phyloP scores from a whole-genome alignment of 2,888 invertebrate species.

The Cynaeus angustus region DNA sequence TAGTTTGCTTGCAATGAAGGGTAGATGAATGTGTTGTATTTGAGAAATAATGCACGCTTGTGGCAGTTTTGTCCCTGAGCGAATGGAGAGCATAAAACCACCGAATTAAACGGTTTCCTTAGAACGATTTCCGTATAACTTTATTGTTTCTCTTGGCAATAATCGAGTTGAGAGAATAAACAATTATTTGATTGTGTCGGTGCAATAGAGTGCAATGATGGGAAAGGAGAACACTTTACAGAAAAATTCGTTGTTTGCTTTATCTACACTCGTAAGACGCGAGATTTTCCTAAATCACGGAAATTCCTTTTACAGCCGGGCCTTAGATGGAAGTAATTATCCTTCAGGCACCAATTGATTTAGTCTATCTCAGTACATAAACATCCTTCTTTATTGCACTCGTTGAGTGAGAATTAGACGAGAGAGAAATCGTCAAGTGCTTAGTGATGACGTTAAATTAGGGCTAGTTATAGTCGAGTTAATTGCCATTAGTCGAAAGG shows the following conservation, averaged over 20 bases:
- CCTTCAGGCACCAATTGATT: constrained; percentile 53
- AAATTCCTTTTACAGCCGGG: constrained; percentile 49
- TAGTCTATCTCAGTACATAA: constrained; percentile 50
- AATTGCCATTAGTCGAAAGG: constrained; percentile 57
- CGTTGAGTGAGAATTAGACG: constrained; percentile 48
- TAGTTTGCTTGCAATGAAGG: constrained; percentile 43
- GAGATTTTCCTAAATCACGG: constrained; percentile 50
- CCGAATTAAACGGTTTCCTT: constrained; percentile 36
- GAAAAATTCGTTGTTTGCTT: constrained; percentile 31
- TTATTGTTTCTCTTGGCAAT: constrained; percentile 22
- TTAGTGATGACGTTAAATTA: constrained; percentile 58
- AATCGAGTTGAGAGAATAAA: constrained; percentile 9
- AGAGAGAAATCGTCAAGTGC: constrained; percentile 54
- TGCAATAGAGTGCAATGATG: constrained; percentile 17
- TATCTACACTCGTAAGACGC: constrained; percentile 34
- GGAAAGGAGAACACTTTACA: constrained; percentile 8
- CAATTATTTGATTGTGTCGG: constrained; percentile 22
- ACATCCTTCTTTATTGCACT: constrained; percentile 54
- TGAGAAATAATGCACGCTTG: constrained; percentile 35
- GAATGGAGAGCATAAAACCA: constrained; percentile 28
- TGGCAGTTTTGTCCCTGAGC: constrained; percentile 3
- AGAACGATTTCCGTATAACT: constrained; percentile 22
- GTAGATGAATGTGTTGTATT: constrained; percentile 47
- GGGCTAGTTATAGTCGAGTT: constrained; percentile 60
- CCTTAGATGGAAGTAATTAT: constrained; percentile 51